phyloP scores from a whole-genome alignment of 1,140 invertebrate genomes.

The Aphaenogaster rudis region DNA sequence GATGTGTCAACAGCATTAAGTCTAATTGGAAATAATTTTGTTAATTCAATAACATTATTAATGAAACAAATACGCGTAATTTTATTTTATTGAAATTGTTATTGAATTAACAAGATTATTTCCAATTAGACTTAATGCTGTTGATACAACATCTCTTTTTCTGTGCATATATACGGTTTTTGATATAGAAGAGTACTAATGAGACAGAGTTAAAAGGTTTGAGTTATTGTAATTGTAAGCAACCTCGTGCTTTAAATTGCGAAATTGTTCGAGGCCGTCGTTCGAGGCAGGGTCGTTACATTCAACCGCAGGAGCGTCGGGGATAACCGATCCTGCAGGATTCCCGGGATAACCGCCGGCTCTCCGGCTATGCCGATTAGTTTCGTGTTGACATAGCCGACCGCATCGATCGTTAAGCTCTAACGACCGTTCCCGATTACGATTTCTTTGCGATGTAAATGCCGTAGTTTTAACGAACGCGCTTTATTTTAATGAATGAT shows the following conservation, averaged over 20 bases:
- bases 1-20: too few species aligned
- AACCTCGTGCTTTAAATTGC: slow-evolving; percentile 26
- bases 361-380: slow-evolving; percentile 80
- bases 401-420: slow-evolving; percentile 70
- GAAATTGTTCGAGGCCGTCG: slow-evolving; percentile 37
- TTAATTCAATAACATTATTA: too few species aligned
- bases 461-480: background rate
- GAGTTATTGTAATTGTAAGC: slow-evolving; percentile 39
- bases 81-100: too few species aligned
- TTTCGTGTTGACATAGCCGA: slow-evolving; percentile 76
- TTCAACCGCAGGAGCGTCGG: slow-evolving; percentile 67
- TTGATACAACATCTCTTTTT: too few species aligned
- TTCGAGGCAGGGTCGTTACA: slow-evolving; percentile 66
- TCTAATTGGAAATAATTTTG: too few species aligned
- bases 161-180: background rate
- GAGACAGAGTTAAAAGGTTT: background rate
- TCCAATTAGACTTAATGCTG: too few species aligned
- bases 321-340: slow-evolving; percentile 74
- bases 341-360: slow-evolving; percentile 77
- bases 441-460: slow-evolving; percentile 69
- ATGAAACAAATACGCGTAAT: too few species aligned
- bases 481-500: slow-evolving; percentile 26
- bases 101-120: too few species aligned
- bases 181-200: background rate
- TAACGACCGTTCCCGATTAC: slow-evolving; percentile 73